Percentiles rank a stretch among this genome's conserved stretches.
These are phyloP conservation scores for Heterotilapia buettikoferi DNA, from an alignment of 2,113 vertebrate species.

Conservation along the genomic window DNA sequence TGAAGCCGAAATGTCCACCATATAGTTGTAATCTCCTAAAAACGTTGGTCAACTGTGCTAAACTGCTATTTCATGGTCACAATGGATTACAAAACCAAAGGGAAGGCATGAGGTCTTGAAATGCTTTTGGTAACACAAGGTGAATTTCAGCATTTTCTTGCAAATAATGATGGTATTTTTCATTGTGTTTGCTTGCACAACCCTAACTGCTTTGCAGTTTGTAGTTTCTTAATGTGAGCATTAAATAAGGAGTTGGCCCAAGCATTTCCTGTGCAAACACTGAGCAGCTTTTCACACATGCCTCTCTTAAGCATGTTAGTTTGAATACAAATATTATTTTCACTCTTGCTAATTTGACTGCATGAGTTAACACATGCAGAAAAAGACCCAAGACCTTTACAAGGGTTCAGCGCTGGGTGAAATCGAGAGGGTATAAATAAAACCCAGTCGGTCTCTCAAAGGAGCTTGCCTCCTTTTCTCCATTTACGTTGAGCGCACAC, in stretches of 20 bases:
- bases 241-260: background rate
- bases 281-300: background rate
- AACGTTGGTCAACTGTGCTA: background rate
- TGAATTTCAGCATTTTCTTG: background rate
- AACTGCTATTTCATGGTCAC: background rate
- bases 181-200: background rate
- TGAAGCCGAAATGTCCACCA: fast-evolving
- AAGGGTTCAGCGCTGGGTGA: background rate
- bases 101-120: background rate
- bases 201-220: background rate
- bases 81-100: background rate
- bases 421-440: background rate
- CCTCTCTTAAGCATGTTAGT: background rate
- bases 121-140: background rate
- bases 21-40: background rate
- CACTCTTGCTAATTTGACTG: background rate
- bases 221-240: background rate
- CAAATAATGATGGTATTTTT: background rate
- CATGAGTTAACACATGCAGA: background rate
- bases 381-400: background rate
- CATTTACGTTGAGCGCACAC: background rate
- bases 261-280: background rate
- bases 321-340: background rate
- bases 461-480: background rate
- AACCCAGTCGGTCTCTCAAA: background rate